Evolutionary conservation across 2,113 vertebrate species (phyloP), one percentile per base, ranked within the genome.

Genomic region (Eudyptes chrysolophus): DNA sequence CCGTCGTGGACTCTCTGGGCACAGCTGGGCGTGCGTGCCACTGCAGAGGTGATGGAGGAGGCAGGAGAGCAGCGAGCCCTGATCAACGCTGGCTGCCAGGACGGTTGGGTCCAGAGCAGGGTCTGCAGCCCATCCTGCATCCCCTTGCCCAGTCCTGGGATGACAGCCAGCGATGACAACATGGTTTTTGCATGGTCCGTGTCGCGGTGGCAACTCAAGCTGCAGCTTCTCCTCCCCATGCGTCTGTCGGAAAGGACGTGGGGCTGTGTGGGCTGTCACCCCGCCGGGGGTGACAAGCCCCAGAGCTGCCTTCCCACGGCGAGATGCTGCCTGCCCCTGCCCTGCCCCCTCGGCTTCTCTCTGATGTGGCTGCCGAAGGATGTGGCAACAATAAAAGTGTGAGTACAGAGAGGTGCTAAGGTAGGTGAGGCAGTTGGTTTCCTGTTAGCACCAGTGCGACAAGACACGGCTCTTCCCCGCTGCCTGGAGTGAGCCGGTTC

Each of bases 311-410:
- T 89, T 92, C 90, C 75, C 93, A 62, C 19, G 36, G 87, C 0
- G 8, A 6, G 68, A 16, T 7, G 25, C 68, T 61, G 65, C 58
- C 51, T 57, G 65, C 27, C 54, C 52, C 46, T 1, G 40, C 55
- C 42, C 77, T 49, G 26, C 51, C 70, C 61, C 57, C 82, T 52
- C 48, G 6, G 65, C 82, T 36, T 11, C 79, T 29, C 91, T 97
- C 49, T 82, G 95, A 87, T 86, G 96, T 85, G 91, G 89, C 51
- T 78, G 78, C 44, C 24, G 66, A 87, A 93, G 93, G 97, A 96
- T 93, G 94, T 79, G 95, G 95, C 3, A 36, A 26, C 76, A 66
- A 92, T 92, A 46, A 89, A 93, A 90, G 92, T 7, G 96, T 9
- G 87, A 38, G 81, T 32, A 40, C 79, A 65, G 95, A 29, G 78